A percentile compares a stretch with the other conserved stretches of the same genome.
Conservation (phyloP, 2,797 vertebrate genomes). For the Molossus alvarezi region DNA sequence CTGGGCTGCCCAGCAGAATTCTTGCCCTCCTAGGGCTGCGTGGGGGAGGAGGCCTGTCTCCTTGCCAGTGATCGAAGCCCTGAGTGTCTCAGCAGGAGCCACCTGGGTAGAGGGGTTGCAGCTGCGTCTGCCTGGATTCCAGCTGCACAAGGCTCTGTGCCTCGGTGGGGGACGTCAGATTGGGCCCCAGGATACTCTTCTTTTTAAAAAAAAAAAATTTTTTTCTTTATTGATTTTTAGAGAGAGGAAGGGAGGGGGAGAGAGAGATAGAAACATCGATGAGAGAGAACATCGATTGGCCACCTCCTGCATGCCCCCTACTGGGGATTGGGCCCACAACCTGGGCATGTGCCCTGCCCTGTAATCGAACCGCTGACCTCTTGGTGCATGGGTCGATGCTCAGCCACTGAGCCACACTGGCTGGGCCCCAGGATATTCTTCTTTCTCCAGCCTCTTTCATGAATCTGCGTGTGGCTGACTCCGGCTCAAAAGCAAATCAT, state of each 20-base stretch:
- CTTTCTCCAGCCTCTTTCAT: not conserved
- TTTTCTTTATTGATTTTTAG: too few relatives aligned
- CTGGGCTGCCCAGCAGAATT: too few relatives aligned
- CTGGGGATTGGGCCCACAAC: too few relatives aligned
- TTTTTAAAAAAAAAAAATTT: too few relatives aligned
- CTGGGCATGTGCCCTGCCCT: too few relatives aligned
- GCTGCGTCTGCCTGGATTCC: not conserved
- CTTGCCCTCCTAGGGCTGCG: not conserved
- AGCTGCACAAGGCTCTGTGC: not conserved
- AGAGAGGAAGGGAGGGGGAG: too few relatives aligned
- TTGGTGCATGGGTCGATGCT: too few relatives aligned
- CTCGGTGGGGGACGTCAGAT: rapidly evolving
- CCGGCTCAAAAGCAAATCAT: not conserved
- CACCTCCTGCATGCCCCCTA: too few relatives aligned
- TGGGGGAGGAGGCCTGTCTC: not conserved
- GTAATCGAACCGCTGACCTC: too few relatives aligned
- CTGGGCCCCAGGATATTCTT: not conserved
- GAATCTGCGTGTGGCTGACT: not conserved
- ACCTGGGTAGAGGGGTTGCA: not conserved
- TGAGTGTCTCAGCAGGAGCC: not conserved
- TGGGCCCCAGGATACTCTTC: rapidly evolving
- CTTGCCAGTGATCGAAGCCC: not conserved
- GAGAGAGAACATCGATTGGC: too few relatives aligned
- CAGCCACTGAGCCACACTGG: too few relatives aligned
- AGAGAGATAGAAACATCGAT: too few relatives aligned